Percentiles rank a stretch among this genome's conserved stretches.
These are phyloP conservation scores for Zaprionus capensis DNA, from an alignment of 1,140 invertebrate species.

Conservation along the genomic window DNA sequence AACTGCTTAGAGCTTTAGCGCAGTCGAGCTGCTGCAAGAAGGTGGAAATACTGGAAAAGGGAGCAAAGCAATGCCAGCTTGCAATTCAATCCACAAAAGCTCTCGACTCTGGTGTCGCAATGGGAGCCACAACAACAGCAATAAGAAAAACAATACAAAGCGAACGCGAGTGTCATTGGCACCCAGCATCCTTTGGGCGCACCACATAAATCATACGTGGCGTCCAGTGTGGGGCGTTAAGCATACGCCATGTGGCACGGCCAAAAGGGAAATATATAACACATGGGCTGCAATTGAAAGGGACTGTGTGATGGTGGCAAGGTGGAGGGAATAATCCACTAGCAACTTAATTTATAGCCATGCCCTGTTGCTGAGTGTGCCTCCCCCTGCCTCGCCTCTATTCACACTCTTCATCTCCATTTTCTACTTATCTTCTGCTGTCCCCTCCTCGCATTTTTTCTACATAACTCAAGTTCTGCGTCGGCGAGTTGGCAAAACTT, in stretches of 20 bases:
- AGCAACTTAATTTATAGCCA: conserved; percentile 18
- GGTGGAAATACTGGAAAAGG: not conserved
- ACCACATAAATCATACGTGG: conserved; percentile 55
- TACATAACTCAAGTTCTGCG: not conserved
- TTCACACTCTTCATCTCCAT: too few relatives aligned
- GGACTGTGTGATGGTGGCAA: not conserved
- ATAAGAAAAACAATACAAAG: not conserved
- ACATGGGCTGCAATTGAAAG: not conserved
- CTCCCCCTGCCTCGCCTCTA: not conserved
- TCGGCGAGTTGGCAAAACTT: conserved; percentile 23
- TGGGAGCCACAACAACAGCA: not conserved
- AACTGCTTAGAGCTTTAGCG: too few relatives aligned
- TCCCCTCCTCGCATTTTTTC: too few relatives aligned
- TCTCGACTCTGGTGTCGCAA: not conserved
- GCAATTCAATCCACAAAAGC: not conserved
- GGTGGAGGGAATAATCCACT: not conserved
- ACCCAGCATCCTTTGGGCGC: conserved; percentile 21
- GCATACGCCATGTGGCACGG: conserved; percentile 58
- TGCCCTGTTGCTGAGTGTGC: conserved; percentile 21
- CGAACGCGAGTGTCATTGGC: conserved; percentile 2
- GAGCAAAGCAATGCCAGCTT: not conserved
- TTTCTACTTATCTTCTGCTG: not conserved
- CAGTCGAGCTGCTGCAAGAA: not conserved
- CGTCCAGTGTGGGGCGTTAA: conserved; percentile 35
- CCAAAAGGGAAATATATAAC: conserved; percentile 5